Evolutionary conservation across 1,140 invertebrate genomes (phyloP).

Genomic region (Drosophila eugracilis): DNA sequence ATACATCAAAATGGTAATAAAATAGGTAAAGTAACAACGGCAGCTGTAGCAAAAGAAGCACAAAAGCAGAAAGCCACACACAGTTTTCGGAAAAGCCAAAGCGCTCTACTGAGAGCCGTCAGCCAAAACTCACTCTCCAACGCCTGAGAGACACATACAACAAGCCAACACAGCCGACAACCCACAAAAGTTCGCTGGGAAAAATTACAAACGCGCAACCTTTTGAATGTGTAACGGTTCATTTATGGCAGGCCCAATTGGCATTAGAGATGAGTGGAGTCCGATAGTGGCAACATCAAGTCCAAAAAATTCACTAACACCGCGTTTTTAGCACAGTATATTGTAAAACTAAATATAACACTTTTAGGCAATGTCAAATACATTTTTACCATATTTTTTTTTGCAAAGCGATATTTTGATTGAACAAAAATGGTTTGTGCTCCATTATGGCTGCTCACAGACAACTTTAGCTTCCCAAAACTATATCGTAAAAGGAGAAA

Average conservation of each 20-base stretch:
- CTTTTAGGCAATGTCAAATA: too few relatives aligned
- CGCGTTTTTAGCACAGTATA: too few relatives aligned
- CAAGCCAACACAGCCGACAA: slow-evolving; percentile 8
- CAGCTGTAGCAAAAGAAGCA: slow-evolving; percentile 32
- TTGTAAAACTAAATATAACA: too few relatives aligned
- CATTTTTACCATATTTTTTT: too few relatives aligned
- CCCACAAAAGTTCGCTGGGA: slow-evolving; percentile 48
- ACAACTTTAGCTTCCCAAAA: too few relatives aligned
- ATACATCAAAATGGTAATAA: slow-evolving; percentile 62
- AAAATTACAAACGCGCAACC: slow-evolving; percentile 66
- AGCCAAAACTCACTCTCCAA: slow-evolving; percentile 18
- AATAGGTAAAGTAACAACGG: slow-evolving; percentile 64
- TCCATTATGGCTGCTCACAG: too few relatives aligned
- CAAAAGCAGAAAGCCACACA: slow-evolving; percentile 42
- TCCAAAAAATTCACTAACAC: not conserved
- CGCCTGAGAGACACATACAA: slow-evolving; percentile 42
- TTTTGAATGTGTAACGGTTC: slow-evolving; percentile 75
- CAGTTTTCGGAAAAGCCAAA: slow-evolving; percentile 52
- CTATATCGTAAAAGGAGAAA: too few relatives aligned
- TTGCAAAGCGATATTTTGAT: too few relatives aligned
- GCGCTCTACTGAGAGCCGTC: slow-evolving; percentile 24
- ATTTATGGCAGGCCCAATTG: slow-evolving; percentile 67
- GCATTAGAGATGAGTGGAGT: slow-evolving; percentile 45
- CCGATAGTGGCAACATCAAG: slow-evolving; percentile 3
- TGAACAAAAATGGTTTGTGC: too few relatives aligned